Percentiles rank a stretch among this genome's conserved stretches.
These are phyloP conservation scores for Gymnocypris eckloni DNA, from an alignment of 2,797 vertebrate species.

Conservation along the genomic window DNA sequence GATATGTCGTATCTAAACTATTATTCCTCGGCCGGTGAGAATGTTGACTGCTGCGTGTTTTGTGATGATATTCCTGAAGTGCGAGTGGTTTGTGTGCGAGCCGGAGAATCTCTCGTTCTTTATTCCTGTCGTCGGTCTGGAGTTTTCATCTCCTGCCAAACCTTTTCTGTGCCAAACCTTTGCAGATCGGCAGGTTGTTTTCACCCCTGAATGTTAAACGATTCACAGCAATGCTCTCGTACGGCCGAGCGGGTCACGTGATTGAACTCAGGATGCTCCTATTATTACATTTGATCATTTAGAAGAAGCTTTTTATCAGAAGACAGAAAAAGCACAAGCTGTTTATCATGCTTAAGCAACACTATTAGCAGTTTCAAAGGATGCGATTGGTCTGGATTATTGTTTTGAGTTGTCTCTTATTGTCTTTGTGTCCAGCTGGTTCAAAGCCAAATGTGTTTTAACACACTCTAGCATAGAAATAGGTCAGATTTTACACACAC, in stretches of 20 bases:
- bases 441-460: constrained; percentile 10
- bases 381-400: not conserved
- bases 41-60: not conserved
- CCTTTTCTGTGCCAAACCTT: not conserved
- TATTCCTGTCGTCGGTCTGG: not conserved
- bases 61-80: not conserved
- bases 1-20: not conserved
- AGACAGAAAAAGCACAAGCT: not conserved
- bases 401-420: not conserved
- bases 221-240: not conserved
- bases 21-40: not conserved
- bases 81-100: not conserved
- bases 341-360: not conserved
- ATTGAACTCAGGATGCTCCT: not conserved
- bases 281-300: not conserved
- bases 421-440: constrained; percentile 16
- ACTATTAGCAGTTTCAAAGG: not conserved
- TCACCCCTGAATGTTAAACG: not conserved
- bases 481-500: constrained; percentile 40
- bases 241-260: not conserved
- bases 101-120: not conserved
- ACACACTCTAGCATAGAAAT: constrained; percentile 9
- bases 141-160: constrained; percentile 10
- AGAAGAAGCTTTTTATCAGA: not conserved
- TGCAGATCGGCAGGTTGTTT: constrained; percentile 12